A percentile compares a stretch with the other conserved stretches of the same genome.
These are phyloP conservation scores for Merluccius polli DNA, from an alignment of 2,797 vertebrate genomes.

Conservation along the genomic window DNA sequence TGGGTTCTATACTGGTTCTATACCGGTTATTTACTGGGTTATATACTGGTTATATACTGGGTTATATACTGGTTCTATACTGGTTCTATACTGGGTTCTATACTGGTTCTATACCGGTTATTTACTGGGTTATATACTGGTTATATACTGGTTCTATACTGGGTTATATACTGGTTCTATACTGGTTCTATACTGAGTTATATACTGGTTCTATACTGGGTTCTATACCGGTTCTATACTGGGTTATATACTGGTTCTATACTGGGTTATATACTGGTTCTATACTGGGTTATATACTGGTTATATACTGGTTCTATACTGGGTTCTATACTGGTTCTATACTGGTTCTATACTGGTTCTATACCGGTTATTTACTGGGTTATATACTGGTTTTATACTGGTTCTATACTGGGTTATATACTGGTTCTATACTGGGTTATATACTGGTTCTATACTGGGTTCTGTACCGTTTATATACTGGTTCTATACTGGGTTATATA, in stretches of 20 bases:
- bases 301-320: background rate
- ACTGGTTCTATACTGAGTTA: background rate
- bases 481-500: background rate
- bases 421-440: no score
- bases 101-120: no score
- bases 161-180: no score
- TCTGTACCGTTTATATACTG: background rate
- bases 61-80: background rate
- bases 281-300: no score
- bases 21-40: no score
- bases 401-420: no score
- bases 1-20: background rate
- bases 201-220: background rate
- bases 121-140: background rate
- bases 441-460: background rate
- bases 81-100: background rate
- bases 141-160: background rate
- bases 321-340: background rate
- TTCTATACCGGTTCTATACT: no score
- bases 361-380: no score
- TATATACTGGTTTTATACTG: background rate
- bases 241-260: background rate
- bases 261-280: background rate
- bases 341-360: background rate
- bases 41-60: background rate